Percentiles rank a stretch among this genome's conserved stretches.
Evolutionary conservation across 2,113 vertebrate species (phyloP).

Genomic region (Nettapus auritus): DNA sequence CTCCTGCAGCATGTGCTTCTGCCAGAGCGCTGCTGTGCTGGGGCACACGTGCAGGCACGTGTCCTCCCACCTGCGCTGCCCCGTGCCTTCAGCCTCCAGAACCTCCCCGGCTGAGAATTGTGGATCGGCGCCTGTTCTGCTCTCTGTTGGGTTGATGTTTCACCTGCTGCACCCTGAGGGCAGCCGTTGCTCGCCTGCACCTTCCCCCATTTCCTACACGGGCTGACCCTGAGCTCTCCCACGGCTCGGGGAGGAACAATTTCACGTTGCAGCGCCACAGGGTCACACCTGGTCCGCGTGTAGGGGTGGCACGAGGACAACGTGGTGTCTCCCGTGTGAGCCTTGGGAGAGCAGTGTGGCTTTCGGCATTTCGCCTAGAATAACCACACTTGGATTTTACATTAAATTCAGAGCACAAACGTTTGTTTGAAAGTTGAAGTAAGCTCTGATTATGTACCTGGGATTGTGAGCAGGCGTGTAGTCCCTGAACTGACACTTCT

Average conservation of each 20-base stretch:
- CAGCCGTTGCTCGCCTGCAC: slow-evolving; percentile 32
- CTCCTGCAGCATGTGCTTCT: background rate
- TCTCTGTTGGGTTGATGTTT: background rate
- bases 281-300: fast-evolving
- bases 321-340: fast-evolving
- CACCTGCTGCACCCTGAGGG: background rate
- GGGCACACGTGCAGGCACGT: background rate
- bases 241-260: background rate
- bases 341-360: background rate
- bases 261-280: fast-evolving
- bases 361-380: background rate
- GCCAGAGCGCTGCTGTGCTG: background rate
- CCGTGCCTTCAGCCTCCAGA: background rate
- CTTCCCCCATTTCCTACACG: background rate
- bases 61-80: background rate
- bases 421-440: background rate
- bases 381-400: background rate
- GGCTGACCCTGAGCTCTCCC: background rate
- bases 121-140: background rate
- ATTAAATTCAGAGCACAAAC: background rate
- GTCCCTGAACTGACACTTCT: background rate
- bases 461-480: background rate
- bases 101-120: background rate
- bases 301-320: background rate
- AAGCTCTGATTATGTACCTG: background rate